Evolutionary conservation across 2,113 vertebrate genomes (phyloP), one percentile per base, ranked within the genome.

Genomic region (Chaetura pelagica): DNA sequence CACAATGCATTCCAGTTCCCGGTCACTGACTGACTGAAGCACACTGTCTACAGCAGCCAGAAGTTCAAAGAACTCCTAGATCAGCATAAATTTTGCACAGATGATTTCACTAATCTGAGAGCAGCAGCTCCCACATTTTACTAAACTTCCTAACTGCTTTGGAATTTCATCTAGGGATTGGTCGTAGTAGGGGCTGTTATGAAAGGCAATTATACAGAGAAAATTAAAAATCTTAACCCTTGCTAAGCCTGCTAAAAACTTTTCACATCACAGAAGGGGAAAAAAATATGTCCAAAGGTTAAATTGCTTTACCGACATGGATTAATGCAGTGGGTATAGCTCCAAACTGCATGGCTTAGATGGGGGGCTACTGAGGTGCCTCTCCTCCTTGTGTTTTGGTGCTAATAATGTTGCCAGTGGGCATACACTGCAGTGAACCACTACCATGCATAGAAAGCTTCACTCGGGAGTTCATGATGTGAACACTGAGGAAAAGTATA

Each of bases 51-150:
- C 15, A 69, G n/a, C 48, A 58, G 62, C 10, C 79, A 86, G 85
- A 66, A 77, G 68, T 64, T 48, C 74, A 82, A 74, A 75, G 34
- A 81, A 38, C 57, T 62, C 44, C 11, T 46, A 69, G 22, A 46
- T 44, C 52, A 54, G 58, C 17, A 27, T 9, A 15, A 44, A 63
- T 91, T 92, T 75, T 86, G 44, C 64, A 94, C 89, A 75, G 64
- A 81, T 52, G 90, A 86, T 80, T 94, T 94, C 66, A 93, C 74
- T 88, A 71, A 88, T 76, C 83, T 66, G 58, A 62, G 35, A 49
- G 46, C 5, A 35, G 22, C 85, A 92, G 46, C 85, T 91, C 82
- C 61, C 57, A 79, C 32, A 3, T 85, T 73, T 83, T 73, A 38
- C 35, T 83, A n/a, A 90, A 83, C 48, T 69, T 49, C 59, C 85